A percentile compares a stretch with the other conserved stretches of the same genome.
Evolutionary conservation across 1,140 invertebrate genomes (phyloP).

Genomic region (Probaryconus sp.): DNA sequence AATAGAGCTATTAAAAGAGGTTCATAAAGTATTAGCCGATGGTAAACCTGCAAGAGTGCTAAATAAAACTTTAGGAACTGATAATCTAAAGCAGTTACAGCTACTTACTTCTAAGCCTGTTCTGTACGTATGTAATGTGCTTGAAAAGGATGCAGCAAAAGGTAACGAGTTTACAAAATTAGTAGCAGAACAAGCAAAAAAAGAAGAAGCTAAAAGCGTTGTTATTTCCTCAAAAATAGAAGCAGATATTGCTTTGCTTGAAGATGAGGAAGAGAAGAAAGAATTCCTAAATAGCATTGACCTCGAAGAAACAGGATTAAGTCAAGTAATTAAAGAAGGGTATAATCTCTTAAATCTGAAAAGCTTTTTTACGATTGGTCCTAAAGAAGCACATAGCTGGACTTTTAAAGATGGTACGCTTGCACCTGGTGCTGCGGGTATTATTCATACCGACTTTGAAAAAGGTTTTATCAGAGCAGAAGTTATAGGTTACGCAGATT

Average conservation of each 20-base stretch:
- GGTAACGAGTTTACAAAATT: constrained; percentile 34
- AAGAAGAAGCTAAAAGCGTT: constrained; percentile 22
- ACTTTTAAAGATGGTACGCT: constrained; percentile 18
- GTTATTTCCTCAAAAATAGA: constrained; percentile 33
- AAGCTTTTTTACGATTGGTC: constrained; percentile 34
- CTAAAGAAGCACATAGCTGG: constrained; percentile 33
- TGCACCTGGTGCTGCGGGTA: constrained; percentile 27
- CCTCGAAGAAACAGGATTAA: constrained; percentile 36
- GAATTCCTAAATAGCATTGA: constrained; percentile 23
- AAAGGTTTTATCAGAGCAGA: constrained; percentile 43
- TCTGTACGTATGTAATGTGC: constrained; percentile 35
- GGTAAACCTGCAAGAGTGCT: constrained; percentile 37
- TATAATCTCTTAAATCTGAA: constrained; percentile 32
- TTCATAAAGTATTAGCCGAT: constrained; percentile 7
- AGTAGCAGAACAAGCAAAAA: constrained; percentile 19
- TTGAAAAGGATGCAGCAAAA: constrained; percentile 23
- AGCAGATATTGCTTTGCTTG: constrained; percentile 41
- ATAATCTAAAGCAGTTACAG: constrained; percentile 19
- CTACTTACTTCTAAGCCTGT: constrained; percentile 34
- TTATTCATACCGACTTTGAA: constrained; percentile 44
- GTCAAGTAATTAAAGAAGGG: constrained; percentile 7
- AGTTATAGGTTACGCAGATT: constrained; percentile 25
- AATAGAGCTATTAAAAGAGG: constrained; percentile 31
- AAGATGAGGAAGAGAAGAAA: constrained; percentile 30
- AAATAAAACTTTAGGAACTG: constrained; percentile 14